A percentile compares a stretch with the other conserved stretches of the same genome.
These are phyloP conservation scores for Chymomyza fuscimana DNA, from an alignment of 2,888 invertebrate species.

Conservation along the genomic window DNA sequence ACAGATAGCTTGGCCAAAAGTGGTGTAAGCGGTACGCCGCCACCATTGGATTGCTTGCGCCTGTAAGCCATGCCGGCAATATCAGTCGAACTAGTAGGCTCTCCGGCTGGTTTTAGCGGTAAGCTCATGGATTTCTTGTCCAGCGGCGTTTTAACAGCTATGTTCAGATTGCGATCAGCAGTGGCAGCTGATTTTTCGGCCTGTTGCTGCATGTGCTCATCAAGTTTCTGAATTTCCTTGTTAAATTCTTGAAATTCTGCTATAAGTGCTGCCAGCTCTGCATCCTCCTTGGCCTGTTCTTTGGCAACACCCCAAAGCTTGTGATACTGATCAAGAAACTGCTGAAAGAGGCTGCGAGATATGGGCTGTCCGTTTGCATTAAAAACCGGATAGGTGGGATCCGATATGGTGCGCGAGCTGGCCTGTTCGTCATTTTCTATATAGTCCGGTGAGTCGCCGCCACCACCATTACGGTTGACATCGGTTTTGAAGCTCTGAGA, in stretches of 20 bases:
- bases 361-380: conserved; percentile 87
- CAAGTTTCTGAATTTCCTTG: conserved; percentile 79
- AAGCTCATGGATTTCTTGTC: conserved; percentile 82
- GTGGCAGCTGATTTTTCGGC: conserved; percentile 33
- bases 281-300: conserved; percentile 68
- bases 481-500: conserved; percentile 80
- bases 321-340: conserved; percentile 85
- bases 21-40: conserved; percentile 88
- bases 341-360: conserved; percentile 86
- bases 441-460: conserved; percentile 58
- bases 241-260: conserved; percentile 74
- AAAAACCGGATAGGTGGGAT: conserved; percentile 89
- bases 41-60: conserved; percentile 79
- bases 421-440: conserved; percentile 61
- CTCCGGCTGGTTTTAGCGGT: conserved; percentile 85
- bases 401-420: conserved; percentile 85
- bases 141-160: conserved; percentile 59
- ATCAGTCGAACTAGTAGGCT: conserved; percentile 33
- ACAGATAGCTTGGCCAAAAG: conserved; percentile 90
- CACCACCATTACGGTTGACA: conserved; percentile 67
- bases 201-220: conserved; percentile 72
- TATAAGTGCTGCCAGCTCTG: conserved; percentile 67
- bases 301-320: conserved; percentile 79
- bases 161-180: conserved; percentile 69
- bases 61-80: not conserved